Base-by-base conservation (phyloP, 2,113 vertebrate genomes). In the Aldabrachelys gigantea region DNA sequence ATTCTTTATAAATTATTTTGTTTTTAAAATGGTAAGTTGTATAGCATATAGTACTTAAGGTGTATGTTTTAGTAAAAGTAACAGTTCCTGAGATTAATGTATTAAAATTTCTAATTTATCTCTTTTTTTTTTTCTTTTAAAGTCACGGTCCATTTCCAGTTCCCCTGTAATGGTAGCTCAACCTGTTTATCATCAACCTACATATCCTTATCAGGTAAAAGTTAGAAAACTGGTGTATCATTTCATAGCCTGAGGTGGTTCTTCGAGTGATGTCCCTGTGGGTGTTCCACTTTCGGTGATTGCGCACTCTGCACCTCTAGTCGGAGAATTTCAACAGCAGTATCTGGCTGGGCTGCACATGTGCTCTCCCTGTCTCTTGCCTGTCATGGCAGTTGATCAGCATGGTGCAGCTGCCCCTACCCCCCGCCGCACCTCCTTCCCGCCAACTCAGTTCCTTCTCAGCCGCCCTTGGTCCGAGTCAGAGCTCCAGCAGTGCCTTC, bases 171-270 rank as follows among this genome's bases (percentile, higher is more conserved):
- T 98, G 98, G 95, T 98, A 69, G 95, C 98, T 88, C 98, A 98
- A 62, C 98, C 98, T 4, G 92, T 98, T 90, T 98, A 98, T 96
- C 98, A 98, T 85, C 98, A 98, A 87, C 97, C 98, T 95, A 88
- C 97, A 0, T 98, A 98, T 85, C 98, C 98, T 83, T 98, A 98
- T 84, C 98, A 98, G 98, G 98, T 98, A 98, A 95, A 65, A 96
- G 50, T 91, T 92, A 56, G 80, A 59, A 31, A 88, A 87, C 31
- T 0, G 13, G 6, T 59, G 22, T 22, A 54, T 84, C 69, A 90
- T 56, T 91, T 89, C 78, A 85, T 44, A 54, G 19, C 2, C 16
- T 41, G 31, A 11, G 3, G 87, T 54, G 7, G 6, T 54, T 54
- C 21, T 54, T 54, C 3, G 8, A 54, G 53, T 54, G 53, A 54